Conservation (phyloP, 2,797 vertebrate species). For the Brachymystax lenok region DNA sequence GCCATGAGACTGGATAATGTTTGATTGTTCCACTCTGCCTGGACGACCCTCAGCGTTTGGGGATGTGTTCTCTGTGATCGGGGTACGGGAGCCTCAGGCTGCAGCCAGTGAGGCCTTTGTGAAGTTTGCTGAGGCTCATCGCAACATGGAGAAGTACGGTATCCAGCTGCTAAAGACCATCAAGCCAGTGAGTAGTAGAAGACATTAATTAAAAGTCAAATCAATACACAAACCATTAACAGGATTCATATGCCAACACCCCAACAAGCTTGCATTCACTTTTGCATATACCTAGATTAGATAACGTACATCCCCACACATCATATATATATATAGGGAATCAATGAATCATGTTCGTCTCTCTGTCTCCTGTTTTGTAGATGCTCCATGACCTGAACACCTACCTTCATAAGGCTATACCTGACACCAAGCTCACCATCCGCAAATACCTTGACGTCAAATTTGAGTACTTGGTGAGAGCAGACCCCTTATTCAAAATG, state of each 20-base stretch:
- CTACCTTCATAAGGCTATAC: conserved; percentile 97
- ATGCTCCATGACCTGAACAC: conserved; percentile 99
- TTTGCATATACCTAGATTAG: not conserved
- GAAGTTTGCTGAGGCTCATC: conserved; percentile 96
- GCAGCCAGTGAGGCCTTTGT: conserved; percentile 96
- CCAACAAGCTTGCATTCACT: not conserved
- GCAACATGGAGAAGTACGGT: conserved; percentile 96
- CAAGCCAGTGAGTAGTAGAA: conserved; percentile 85
- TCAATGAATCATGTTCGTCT: not conserved
- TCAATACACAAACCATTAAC: not conserved
- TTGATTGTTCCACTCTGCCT: not conserved
- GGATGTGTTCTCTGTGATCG: conserved; percentile 97
- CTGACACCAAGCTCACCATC: conserved; percentile 97
- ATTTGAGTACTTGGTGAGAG: conserved; percentile 95
- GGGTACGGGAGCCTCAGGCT: conserved; percentile 94
- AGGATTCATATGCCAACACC: not conserved
- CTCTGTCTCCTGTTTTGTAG: conserved; percentile 63
- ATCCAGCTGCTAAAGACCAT: conserved; percentile 96
- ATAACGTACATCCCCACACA: not conserved
- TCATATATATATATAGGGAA: not conserved
- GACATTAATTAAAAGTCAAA: not conserved
- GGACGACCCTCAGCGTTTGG: conserved; percentile 85
- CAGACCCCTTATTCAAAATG: not conserved
- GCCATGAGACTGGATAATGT: not conserved
- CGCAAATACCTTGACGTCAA: conserved; percentile 98